Evolutionary conservation across 1,140 invertebrate species (phyloP).

Genomic region (Diachasma alloeum): DNA sequence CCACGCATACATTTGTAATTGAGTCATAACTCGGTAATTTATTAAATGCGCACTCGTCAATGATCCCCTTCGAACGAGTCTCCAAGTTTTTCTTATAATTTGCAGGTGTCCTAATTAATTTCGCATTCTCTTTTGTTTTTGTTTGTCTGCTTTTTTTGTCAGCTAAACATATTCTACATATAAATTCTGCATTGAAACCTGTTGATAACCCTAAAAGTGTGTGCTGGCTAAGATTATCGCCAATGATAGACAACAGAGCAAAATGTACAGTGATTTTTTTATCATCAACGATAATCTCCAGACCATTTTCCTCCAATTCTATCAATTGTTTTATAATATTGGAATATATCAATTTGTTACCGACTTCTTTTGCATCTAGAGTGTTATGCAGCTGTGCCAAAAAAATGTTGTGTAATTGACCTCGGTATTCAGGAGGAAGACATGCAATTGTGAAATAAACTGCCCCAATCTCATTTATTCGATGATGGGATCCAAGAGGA

Average conservation of each 20-base stretch:
- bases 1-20: conserved; percentile 28
- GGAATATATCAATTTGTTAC: conserved; percentile 9
- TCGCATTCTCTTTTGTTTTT: conserved; percentile 24
- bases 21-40: conserved; percentile 28
- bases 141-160: conserved; percentile 2
- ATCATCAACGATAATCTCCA: conserved; percentile 6
- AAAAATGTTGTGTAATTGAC: conserved; percentile 45
- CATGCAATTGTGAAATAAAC: conserved; percentile 41
- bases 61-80: conserved; percentile 23
- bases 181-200: conserved; percentile 31
- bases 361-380: conserved; percentile 32
- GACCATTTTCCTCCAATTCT: conserved; percentile 26
- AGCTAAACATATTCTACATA: conserved; percentile 21
- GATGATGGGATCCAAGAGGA: conserved; percentile 42
- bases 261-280: conserved; percentile 24
- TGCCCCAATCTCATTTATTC: conserved; percentile 44
- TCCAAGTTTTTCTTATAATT: conserved; percentile 28
- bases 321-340: conserved; percentile 20
- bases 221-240: conserved; percentile 32
- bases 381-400: conserved; percentile 37
- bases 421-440: conserved; percentile 41
- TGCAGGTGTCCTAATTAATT: conserved; percentile 20
- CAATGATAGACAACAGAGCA: conserved; percentile 20
- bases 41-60: conserved; percentile 30
- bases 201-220: conserved; percentile 20